Conservation (phyloP, 1,140 invertebrate species). For the Berghia stephanieae region DNA sequence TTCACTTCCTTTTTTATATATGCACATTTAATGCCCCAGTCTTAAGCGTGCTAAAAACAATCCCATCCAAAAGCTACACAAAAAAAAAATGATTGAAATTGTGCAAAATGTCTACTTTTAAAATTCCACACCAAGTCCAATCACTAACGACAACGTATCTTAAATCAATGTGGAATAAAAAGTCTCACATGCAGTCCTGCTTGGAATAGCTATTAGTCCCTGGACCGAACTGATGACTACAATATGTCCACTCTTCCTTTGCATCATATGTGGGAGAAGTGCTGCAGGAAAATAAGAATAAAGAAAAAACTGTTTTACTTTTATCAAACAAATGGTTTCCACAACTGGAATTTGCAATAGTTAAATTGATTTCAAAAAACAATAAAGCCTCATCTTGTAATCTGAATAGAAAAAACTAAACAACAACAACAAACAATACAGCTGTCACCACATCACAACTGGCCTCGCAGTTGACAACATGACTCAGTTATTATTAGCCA, state of each 20-base stretch:
- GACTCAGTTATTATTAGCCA: too few relatives aligned
- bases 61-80: too few relatives aligned
- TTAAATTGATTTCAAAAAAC: background rate
- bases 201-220: constrained; percentile 87
- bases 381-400: background rate
- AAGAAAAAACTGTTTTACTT: background rate
- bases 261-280: constrained; percentile 83
- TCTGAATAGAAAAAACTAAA: background rate
- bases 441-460: background rate
- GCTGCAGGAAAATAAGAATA: constrained; percentile 70
- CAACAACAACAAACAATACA: background rate
- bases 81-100: too few relatives aligned
- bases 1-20: too few relatives aligned
- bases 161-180: too few relatives aligned
- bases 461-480: too few relatives aligned
- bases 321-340: background rate
- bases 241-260: constrained; percentile 81
- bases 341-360: background rate
- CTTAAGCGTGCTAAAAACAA: too few relatives aligned
- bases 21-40: too few relatives aligned
- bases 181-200: constrained; percentile 73
- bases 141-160: too few relatives aligned
- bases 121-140: too few relatives aligned
- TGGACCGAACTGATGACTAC: constrained; percentile 93
- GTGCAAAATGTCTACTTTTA: too few relatives aligned